Base-by-base conservation (phyloP, 30 jellyfish, hydroid and myxozoan species). In the Sanderia malayensis region DNA sequence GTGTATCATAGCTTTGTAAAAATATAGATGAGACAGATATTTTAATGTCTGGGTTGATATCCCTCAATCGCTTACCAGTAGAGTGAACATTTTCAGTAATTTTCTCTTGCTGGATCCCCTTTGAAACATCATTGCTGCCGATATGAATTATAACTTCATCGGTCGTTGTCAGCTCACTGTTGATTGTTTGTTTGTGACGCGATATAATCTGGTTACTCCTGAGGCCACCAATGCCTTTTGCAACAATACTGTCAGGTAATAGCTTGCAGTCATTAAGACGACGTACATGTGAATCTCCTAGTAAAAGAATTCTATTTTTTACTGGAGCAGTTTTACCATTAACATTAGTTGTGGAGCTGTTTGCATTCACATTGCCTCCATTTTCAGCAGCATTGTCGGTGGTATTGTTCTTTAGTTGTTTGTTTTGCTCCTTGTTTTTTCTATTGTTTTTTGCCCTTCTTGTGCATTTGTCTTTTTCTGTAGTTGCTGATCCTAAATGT, bases 91-190 rank as follows among this genome's bases (percentile, higher is more conserved):
- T 67, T 7, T 17, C 37, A 4, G 19, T 7, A 0, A 67, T 34
- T 1, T 9, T 4, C 19, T 67, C 10, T 1, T 31, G 9, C 7
- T 32, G 19, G 55, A 41, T 15, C 37, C 37, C 24, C 4, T 23
- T 31, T 11, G 58, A 4, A 4, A 67, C 20, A 22, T 67, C 79
- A 34, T 67, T 67, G 58, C 79, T 26, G 41, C 79, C 79, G 17
- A 45, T 57, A 67, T 31, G 79, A 17, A 67, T 2, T 31, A 67
- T 67, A 9, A 67, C 65, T 67, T 67, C 79, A 17, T 67, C 79
- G 20, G 21, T 63, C 1, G 18, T 13, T 8, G 13, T 10, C 1
- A 67, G 13, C 31, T 33, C 9, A 2, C 37, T 37, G 8, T 67
- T 63, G 3, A 67, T 34, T 1, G 21, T n/a, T 24, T 67, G 45